A percentile compares a stretch with the other conserved stretches of the same genome.
phyloP scores from a whole-genome alignment of 2,797 vertebrate species.

The Rachycentron canadum region DNA sequence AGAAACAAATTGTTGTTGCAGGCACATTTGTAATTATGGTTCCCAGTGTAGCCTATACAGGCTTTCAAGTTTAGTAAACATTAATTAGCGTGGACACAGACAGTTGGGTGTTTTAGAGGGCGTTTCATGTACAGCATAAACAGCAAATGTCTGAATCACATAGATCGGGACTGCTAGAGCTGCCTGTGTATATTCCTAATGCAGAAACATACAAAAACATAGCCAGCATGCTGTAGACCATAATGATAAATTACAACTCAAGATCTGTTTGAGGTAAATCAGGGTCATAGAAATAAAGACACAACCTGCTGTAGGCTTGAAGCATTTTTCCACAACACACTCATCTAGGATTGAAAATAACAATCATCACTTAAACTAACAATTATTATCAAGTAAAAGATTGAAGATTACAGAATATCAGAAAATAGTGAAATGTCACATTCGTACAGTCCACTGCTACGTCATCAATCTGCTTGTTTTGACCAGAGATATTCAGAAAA shows the following conservation, averaged over 20 bases:
- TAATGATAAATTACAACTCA: constrained; percentile 26
- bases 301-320: background rate
- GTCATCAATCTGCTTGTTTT: background rate
- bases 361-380: background rate
- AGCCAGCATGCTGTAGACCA: constrained; percentile 18
- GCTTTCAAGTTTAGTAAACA: constrained; percentile 84
- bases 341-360: background rate
- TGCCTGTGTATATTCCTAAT: constrained; percentile 46
- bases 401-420: background rate
- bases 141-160: constrained; percentile 74
- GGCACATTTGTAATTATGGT: constrained; percentile 84
- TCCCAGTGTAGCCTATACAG: constrained; percentile 74
- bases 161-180: constrained; percentile 59
- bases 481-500: background rate
- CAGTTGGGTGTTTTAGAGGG: constrained; percentile 80
- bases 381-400: background rate
- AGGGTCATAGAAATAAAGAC: constrained; percentile 4
- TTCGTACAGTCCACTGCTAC: background rate
- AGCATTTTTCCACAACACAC: background rate
- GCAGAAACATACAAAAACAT: constrained; percentile 38
- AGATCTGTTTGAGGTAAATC: background rate
- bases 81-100: constrained; percentile 80
- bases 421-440: background rate
- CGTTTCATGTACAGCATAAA: constrained; percentile 77
- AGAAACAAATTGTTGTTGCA: constrained; percentile 83